Base-by-base conservation (phyloP, 2,113 vertebrate genomes). In the Brachypteracias leptosomus region DNA sequence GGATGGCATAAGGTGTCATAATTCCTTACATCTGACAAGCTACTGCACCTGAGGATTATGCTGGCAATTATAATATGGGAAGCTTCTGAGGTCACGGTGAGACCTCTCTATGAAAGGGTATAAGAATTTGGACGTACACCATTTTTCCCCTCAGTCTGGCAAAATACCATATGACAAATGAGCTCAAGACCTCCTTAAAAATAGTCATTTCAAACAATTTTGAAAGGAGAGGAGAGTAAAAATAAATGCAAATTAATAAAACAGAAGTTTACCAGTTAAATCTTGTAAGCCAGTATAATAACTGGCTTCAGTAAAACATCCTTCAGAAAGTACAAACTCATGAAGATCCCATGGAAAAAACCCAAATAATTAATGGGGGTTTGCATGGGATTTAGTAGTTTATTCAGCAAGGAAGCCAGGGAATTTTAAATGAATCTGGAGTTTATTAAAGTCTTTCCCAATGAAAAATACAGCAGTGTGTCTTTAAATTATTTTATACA, bases 341-440 rank as follows among this genome's bases (percentile, higher is more conserved):
- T 88, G 73, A 70, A 47, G 46, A 83, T 71, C 68, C 17, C 68
- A 57, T 18, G 35, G 31, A 35, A 88, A 68, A 92, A 76, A 85
- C 79, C 58, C 93, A 78, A 46, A 24, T 70, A 89, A 92, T 75
- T 58, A 87, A 58, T 78, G 31, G 26, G 16, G 57, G 22, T 3
- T 92, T 95, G 70, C 38, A n/a, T 70, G 31, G 66, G n/a, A 16
- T 94, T 85, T 78, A n/a, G 52, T 38, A 76, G 22, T 54, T 97
- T 67, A 61, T 76, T 89, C 79, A 85, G 74, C 13, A 85, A 86
- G 63, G 38, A 96, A 84, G 52, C 28, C 91, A 83, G 66, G 83
- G 31, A 82, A 84, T 65, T 96, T 90, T 47, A 91, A 96, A 90
- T 57, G 9, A 80, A 85, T 96, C 77, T 96, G 91, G 74, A 95